Evolutionary conservation across 2,797 vertebrate species (phyloP), one percentile per base, ranked within the genome.

Genomic region (Phoebastria nigripes): DNA sequence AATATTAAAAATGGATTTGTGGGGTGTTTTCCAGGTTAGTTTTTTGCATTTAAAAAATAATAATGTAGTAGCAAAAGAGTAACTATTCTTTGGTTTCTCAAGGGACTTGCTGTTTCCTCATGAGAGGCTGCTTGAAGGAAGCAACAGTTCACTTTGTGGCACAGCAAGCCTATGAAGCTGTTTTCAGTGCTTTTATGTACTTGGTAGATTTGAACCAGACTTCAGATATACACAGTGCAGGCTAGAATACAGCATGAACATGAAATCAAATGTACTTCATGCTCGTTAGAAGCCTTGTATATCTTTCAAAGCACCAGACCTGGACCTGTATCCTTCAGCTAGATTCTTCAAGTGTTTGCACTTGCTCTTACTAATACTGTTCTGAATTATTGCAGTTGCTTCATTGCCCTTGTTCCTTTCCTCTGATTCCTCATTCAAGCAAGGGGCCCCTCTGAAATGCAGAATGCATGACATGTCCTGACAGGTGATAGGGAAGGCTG

Each of bases 181-280:
- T 22, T 56, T 33, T 41, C 6, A 11, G 62, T n/a, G 67, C 6
- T 58, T 25, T 73, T n/a, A 25, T 15, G 15, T 47, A 21, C 44
- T 33, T 22, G 16, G 26, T 35, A 37, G 37, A 35, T 33, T 37
- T 44, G 28, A 62, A 24, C 19, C 44, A 71, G 56, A 15, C 12
- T 47, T 33, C 16, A 58, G 67, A 10, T 19, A 4, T 2, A 9
- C 9, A 4, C 18, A 37, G 0, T 6, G 51, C 82, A 46, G 39
- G n/a, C 54, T 11, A 8, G 33, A 19, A 3, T 8, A 4, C 15
- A 3, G 54, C 20, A 7, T 1, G 14, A 26, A 20, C 6, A 0
- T 4, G 20, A 49, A n/a, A 8, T 31, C 20, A 26, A 35, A 5
- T 35, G 15, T 25, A 6, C 51, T 69, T 39, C 13, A 3, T 21